Conservation (phyloP, 2,888 invertebrate species). For the Bellardia bayeri region DNA sequence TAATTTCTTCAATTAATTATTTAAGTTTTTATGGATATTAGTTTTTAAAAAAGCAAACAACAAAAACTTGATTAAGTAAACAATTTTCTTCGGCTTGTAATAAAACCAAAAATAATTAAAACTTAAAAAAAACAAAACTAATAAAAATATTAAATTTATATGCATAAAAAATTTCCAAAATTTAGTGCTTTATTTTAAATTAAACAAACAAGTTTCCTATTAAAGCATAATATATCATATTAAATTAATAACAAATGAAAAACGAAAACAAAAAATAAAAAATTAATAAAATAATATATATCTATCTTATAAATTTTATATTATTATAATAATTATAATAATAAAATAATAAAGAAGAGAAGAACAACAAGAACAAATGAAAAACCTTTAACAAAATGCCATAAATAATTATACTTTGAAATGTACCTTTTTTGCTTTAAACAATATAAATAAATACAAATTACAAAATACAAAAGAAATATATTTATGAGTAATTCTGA, state of each 20-base stretch:
- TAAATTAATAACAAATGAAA: slow-evolving; percentile 52
- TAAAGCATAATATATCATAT: slow-evolving; percentile 73
- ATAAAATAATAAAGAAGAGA: slow-evolving; percentile 29
- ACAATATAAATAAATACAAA: slow-evolving; percentile 49
- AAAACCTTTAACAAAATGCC: slow-evolving; percentile 68
- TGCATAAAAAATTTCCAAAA: slow-evolving; percentile 66
- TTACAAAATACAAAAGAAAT: slow-evolving; percentile 42
- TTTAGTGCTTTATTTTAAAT: slow-evolving; percentile 74
- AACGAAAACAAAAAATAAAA: slow-evolving; percentile 9
- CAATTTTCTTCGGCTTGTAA: slow-evolving; percentile 60
- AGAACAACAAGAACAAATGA: slow-evolving; percentile 17
- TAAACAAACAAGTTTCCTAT: slow-evolving; percentile 73
- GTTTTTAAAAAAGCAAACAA: background rate
- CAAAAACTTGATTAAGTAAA: slow-evolving; percentile 13
- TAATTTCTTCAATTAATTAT: slow-evolving; percentile 29
- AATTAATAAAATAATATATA: slow-evolving; percentile 35
- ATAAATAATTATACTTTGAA: slow-evolving; percentile 72
- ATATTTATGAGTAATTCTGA: slow-evolving; percentile 67
- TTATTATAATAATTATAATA: slow-evolving; percentile 50
- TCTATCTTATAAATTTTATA: slow-evolving; percentile 70
- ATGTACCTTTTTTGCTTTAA: slow-evolving; percentile 74
- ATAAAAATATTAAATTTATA: slow-evolving; percentile 48
- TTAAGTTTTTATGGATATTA: slow-evolving; percentile 17
- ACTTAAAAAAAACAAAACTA: background rate
- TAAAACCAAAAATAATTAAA: slow-evolving; percentile 31